Percentiles rank a stretch among this genome's conserved stretches.
Conservation (phyloP, 2,113 vertebrate species). For the Thryonomys swinderianus region DNA sequence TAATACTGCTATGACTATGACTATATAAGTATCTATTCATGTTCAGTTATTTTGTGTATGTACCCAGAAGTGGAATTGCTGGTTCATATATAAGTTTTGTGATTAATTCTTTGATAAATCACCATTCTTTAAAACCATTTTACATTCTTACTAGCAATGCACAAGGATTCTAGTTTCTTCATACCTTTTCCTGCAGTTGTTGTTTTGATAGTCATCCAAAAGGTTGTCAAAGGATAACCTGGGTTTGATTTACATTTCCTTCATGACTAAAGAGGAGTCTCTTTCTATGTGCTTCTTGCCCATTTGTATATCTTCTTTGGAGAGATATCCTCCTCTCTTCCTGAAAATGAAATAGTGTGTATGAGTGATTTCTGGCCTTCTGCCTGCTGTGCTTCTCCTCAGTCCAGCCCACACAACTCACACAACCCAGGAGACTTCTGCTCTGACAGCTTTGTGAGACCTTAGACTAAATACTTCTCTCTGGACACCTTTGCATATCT, state of each 20-base stretch:
- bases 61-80: not conserved
- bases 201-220: not conserved
- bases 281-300: not conserved
- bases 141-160: not conserved
- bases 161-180: not conserved
- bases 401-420: not conserved
- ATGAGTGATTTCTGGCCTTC: not conserved
- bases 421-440: not conserved
- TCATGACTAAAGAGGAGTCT: not conserved
- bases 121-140: not conserved
- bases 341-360: not conserved
- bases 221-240: not conserved
- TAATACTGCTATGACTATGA: not conserved
- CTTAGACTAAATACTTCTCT: not conserved
- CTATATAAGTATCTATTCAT: not conserved
- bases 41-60: not conserved
- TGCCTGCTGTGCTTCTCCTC: not conserved
- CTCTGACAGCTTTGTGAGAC: not conserved
- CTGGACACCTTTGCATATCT: not conserved
- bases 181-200: not conserved
- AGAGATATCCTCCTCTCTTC: not conserved
- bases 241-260: not conserved
- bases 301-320: not conserved
- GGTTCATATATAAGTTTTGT: not conserved
- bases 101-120: constrained; percentile 30